Base-by-base conservation (phyloP, 1,140 invertebrate species). In the Calliphora vicina region DNA sequence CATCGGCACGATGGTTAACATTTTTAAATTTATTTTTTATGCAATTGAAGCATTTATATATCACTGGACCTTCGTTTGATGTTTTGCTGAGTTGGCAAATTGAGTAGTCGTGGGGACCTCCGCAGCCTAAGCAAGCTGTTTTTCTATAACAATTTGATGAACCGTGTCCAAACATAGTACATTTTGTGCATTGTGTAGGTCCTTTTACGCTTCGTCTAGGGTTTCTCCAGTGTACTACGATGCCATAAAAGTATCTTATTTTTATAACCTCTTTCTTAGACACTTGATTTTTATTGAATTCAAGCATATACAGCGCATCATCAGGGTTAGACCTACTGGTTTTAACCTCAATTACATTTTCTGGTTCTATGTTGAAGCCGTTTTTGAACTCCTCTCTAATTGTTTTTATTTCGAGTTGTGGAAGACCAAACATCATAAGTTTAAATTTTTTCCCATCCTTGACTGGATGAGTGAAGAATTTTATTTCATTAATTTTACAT, bases 31-130 rank as follows among this genome's bases (percentile, higher is more conserved):
- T 26, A 2, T 80, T 50, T 10, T 50, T 57, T 0, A 29, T 29
- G 6, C 42, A 80, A 29, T 80, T 80, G 20, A 25, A 57, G 15
- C 78, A 80, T 20, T 80, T 80, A 15, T 57, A 61, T 1, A 78
- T 45, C 3, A 80, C 78, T 15, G 42, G 20, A 6, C n/a, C n/a
- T 10, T 29, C 9, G 6, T 13, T 13, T 50, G 78, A 0, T 0
- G 25, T 27, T 61, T 80, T 80, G 6, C 9, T 80, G 3, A 80
- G n/a, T 80, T 80, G 45, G n/a, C 76, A 80, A 13, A 35, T 80
- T n/a, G 76, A 80, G 20, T 23, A 80, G 43, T 42, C 43, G 35
- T 80, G 78, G 1, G 5, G 2, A 23, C 42, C 78, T 1, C 78
- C 15, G 20, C 74, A 78, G 0, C 9, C 10, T 42, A 78, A 10